Conservation (phyloP, 2,888 invertebrate genomes). For the Melanostoma scalare region DNA sequence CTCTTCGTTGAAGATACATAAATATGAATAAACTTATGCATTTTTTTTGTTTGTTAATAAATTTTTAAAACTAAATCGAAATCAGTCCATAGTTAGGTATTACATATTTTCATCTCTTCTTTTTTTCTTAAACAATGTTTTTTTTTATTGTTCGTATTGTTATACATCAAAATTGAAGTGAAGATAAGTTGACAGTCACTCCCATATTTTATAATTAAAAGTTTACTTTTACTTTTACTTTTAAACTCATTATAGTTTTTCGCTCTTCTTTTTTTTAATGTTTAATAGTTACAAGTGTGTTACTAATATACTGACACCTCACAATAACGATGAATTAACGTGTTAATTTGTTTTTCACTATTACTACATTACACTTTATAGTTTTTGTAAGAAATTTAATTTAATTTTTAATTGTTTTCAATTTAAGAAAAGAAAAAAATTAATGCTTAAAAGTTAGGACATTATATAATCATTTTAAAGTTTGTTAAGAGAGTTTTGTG, state of each 20-base stretch:
- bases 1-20: neutral
- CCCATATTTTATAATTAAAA: slow-evolving; percentile 46
- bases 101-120: slow-evolving; percentile 17
- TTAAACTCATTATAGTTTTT: slow-evolving; percentile 32
- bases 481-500: slow-evolving; percentile 48
- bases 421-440: slow-evolving; percentile 16
- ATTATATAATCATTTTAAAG: slow-evolving; percentile 58
- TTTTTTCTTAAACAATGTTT: slow-evolving; percentile 27
- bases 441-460: slow-evolving; percentile 52
- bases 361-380: slow-evolving; percentile 63
- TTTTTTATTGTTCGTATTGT: neutral
- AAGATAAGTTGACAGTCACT: slow-evolving; percentile 42
- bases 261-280: slow-evolving; percentile 33
- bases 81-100: slow-evolving; percentile 74
- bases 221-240: neutral
- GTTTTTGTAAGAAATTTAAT: slow-evolving; percentile 34
- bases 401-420: slow-evolving; percentile 24
- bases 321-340: slow-evolving; percentile 67
- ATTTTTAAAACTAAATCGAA: slow-evolving; percentile 72
- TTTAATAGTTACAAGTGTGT: slow-evolving; percentile 69
- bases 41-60: slow-evolving; percentile 14
- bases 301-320: slow-evolving; percentile 67
- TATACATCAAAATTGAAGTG: slow-evolving; percentile 27
- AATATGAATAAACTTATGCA: slow-evolving; percentile 3
- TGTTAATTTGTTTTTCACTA: slow-evolving; percentile 53